Evolutionary conservation across 2,797 vertebrate genomes (phyloP).

Genomic region (Hemitrygon akajei): DNA sequence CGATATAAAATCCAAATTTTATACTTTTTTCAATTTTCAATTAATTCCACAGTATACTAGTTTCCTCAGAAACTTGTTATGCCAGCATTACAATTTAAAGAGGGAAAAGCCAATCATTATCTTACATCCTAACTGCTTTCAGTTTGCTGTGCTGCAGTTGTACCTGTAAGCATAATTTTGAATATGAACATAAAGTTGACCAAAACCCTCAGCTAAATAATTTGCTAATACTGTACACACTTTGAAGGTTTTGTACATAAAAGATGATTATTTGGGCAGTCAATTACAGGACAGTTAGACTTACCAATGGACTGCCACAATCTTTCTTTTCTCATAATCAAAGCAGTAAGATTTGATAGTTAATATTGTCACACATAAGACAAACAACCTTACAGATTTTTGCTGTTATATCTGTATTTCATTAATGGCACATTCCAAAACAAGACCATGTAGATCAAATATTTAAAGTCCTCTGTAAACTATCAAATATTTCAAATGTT

Average conservation of each 20-base stretch:
- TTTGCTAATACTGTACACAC: background rate
- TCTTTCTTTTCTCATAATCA: too few species aligned
- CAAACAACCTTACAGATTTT: too few species aligned
- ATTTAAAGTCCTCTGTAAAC: background rate
- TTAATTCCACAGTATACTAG: background rate
- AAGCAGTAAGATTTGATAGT: too few species aligned
- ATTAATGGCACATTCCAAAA: too few species aligned
- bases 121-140: background rate
- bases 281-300: background rate
- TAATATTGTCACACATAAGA: too few species aligned
- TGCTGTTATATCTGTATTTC: too few species aligned
- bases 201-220: background rate
- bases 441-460: background rate
- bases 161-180: background rate
- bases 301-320: too few species aligned
- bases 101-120: background rate
- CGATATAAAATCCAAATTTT: background rate
- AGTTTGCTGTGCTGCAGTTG: background rate
- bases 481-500: background rate
- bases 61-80: background rate
- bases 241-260: background rate
- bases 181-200: background rate
- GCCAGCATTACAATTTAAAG: background rate
- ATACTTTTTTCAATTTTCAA: background rate
- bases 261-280: background rate